Percentiles rank a stretch among this genome's conserved stretches.
Evolutionary conservation across 2,797 vertebrate species (phyloP).

Genomic region (Lerista edwardsae): DNA sequence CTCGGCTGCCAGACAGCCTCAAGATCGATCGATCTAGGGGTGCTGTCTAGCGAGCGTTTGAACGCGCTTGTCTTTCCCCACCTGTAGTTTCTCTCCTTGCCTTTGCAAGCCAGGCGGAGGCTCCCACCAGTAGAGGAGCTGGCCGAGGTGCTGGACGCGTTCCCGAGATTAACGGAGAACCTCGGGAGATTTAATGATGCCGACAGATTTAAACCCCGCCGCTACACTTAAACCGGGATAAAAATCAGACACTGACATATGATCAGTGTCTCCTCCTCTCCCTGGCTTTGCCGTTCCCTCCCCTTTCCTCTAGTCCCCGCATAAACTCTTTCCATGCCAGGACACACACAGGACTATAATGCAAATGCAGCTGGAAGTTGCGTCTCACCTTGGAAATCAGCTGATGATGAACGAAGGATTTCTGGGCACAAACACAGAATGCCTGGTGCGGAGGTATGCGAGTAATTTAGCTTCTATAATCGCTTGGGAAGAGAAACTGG

Average conservation of each 20-base stretch:
- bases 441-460: background rate
- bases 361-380: background rate
- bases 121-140: background rate
- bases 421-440: background rate
- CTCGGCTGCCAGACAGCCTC: slow-evolving; percentile 1
- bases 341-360: background rate
- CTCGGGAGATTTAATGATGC: slow-evolving; percentile 11
- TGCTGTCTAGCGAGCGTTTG: background rate
- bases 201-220: background rate
- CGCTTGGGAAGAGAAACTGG: slow-evolving; percentile 17
- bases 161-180: slow-evolving; percentile 5
- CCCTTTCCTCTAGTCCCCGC: slow-evolving; percentile 21
- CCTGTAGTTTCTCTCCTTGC: background rate
- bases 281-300: background rate
- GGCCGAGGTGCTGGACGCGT: slow-evolving; percentile 1
- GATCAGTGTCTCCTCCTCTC: slow-evolving; percentile 14
- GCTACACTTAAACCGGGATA: background rate
- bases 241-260: slow-evolving; percentile 1
- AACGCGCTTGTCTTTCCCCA: background rate
- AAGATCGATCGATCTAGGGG: background rate
- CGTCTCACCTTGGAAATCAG: background rate
- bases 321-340: slow-evolving; percentile 54
- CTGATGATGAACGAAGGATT: background rate
- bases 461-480: background rate
- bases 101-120: slow-evolving; percentile 3